Conservation (phyloP, 2,797 vertebrate genomes). For the Artibeus lituratus region DNA sequence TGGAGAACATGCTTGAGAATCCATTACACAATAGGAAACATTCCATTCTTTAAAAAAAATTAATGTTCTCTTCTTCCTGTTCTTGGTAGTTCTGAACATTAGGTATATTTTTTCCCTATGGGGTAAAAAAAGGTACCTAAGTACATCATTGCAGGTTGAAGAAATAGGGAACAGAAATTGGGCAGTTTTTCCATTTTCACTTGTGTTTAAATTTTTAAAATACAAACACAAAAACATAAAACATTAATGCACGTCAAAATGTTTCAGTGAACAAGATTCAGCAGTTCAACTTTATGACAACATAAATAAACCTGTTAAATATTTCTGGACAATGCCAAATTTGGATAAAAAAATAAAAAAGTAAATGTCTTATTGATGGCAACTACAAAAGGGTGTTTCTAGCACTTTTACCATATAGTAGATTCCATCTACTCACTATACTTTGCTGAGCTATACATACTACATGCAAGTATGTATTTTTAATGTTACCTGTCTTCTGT, state of each 20-base stretch:
- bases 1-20: background rate
- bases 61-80: background rate
- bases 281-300: background rate
- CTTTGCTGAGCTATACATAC: background rate
- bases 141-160: background rate
- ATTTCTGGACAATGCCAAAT: background rate
- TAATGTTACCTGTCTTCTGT: conserved; percentile 88
- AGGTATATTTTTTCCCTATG: background rate
- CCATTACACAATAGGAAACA: background rate
- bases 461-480: conserved; percentile 77
- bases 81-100: background rate
- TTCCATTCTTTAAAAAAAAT: background rate
- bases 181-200: background rate
- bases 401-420: background rate
- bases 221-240: background rate
- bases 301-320: background rate
- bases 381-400: background rate
- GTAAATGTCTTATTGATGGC: background rate
- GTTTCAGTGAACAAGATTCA: background rate
- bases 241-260: background rate
- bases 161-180: background rate
- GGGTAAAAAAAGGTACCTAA: background rate
- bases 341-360: background rate
- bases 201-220: background rate
- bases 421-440: background rate